These are phyloP conservation scores for Drosophila trichaetosa DNA, from an alignment of 2,888 invertebrate species.

Conservation along the genomic window DNA sequence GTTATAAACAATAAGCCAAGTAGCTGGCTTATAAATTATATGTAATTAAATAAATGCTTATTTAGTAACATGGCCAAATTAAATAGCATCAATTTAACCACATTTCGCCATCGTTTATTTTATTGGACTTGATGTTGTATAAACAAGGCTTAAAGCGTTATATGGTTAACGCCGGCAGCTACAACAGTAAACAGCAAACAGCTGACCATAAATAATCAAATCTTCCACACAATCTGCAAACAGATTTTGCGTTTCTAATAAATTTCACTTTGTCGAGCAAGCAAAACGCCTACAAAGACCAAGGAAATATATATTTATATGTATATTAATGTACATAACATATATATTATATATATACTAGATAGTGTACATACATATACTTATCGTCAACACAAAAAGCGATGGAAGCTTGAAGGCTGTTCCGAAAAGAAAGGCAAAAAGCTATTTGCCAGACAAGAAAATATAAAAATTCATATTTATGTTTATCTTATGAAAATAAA, in stretches of 20 bases:
- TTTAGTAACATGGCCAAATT: background rate
- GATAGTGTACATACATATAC: slow-evolving; percentile 18
- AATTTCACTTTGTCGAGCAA: slow-evolving; percentile 74
- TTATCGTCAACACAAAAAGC: slow-evolving; percentile 7
- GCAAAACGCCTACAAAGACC: slow-evolving; percentile 27
- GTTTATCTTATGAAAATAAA: slow-evolving; percentile 51
- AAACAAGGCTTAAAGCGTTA: slow-evolving; percentile 12
- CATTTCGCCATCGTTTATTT: background rate
- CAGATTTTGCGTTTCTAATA: slow-evolving; percentile 80
- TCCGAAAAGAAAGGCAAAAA: slow-evolving; percentile 43
- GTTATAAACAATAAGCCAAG: background rate
- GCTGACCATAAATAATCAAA: slow-evolving; percentile 77
- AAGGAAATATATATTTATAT: slow-evolving; percentile 10
- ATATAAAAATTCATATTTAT: slow-evolving; percentile 72
- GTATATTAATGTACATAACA: slow-evolving; percentile 2
- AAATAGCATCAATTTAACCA: background rate
- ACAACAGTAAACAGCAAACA: slow-evolving; percentile 42
- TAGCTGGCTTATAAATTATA: background rate
- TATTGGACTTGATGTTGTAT: background rate
- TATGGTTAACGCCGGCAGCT: slow-evolving; percentile 19
- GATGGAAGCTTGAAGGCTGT: slow-evolving; percentile 51
- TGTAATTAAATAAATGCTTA: background rate
- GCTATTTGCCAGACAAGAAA: slow-evolving; percentile 65
- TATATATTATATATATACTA: slow-evolving; percentile 12
- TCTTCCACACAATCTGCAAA: slow-evolving; percentile 76